Evolutionary conservation across 2,797 vertebrate species (phyloP), one percentile per base, ranked within the genome.

Genomic region (Typhlichthys eigenmanni): DNA sequence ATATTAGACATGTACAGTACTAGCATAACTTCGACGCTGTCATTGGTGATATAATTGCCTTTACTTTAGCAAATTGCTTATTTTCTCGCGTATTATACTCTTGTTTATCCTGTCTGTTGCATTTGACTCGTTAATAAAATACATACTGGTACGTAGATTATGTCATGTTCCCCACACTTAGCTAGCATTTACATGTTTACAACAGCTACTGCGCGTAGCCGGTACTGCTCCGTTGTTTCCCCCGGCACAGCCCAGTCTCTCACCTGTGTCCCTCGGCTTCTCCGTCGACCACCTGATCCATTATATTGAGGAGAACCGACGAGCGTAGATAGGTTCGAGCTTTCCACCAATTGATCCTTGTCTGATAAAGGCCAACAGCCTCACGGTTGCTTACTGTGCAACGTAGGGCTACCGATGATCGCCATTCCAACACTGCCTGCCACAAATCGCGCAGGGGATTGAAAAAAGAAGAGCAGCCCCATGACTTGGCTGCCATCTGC

Each of bases 231-330:
- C 29, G 8, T 5, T 6, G 29, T 17, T 29, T 16, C 19, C 47
- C 58, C 7, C 2, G 13, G 56, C 16, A 3, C 16, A 11, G 43
- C 63, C 55, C 48, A 47, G 60, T 64, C 67, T 71, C 86, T 80
- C 63, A 91, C 91, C 89, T 87, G 76, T 77, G 88, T 58, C 91
- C 91, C 64, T 87, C 88, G 47, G 76, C 83, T 56, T 91, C 89
- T 70, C 58, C 79, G 64, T 90, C 90, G 17, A 69, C 75, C n/a
- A 66, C 60, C 2, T 75, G 70, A 75, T 92, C 91, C 91, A 91
- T 91, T 66, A 83, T 75, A 57, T 67, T 58, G 48, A 62, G 38
- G 69, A 66, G 72, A 85, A 67, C 58, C 56, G 76, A 51, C 60
- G 7, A 7, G 71, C 57, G 58, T 68, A 62, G 49, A 83, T 5